Conservation (phyloP, 2,888 invertebrate genomes). For the Scaptomyza cyrtandrae region DNA sequence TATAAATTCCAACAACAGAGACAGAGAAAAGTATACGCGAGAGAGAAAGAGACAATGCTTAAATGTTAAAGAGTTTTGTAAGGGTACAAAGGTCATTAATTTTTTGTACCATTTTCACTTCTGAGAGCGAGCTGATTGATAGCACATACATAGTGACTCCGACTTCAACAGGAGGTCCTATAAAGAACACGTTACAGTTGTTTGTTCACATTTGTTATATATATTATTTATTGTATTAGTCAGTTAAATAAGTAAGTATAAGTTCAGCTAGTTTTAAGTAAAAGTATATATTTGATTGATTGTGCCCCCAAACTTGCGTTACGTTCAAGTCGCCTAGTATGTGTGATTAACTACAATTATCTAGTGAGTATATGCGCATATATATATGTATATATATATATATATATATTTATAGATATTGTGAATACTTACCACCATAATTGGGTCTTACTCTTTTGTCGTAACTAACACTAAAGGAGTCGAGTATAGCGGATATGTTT, state of each 20-base stretch:
- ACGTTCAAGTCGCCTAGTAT: slow-evolving; percentile 57
- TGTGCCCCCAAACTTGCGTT: slow-evolving; percentile 45
- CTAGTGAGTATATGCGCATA: slow-evolving; percentile 9
- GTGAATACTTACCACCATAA: slow-evolving; percentile 94
- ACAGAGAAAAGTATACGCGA: slow-evolving; percentile 49
- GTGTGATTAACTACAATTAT: slow-evolving; percentile 45
- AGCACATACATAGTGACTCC: slow-evolving; percentile 99
- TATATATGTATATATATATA: no score
- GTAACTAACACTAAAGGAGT: slow-evolving; percentile 98
- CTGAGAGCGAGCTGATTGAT: slow-evolving; percentile 98
- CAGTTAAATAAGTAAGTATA: slow-evolving; percentile 8
- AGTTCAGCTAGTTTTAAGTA: slow-evolving; percentile 6
- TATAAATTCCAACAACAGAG: slow-evolving; percentile 62
- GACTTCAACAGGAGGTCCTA: slow-evolving; percentile 98
- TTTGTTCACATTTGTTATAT: slow-evolving; percentile 52
- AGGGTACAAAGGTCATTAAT: slow-evolving; percentile 70
- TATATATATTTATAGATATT: no score
- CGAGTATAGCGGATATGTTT: slow-evolving; percentile 97
- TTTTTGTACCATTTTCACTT: slow-evolving; percentile 97
- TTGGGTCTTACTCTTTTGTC: slow-evolving; percentile 99
- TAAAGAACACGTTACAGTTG: slow-evolving; percentile 83
- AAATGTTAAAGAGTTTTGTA: slow-evolving; percentile 47
- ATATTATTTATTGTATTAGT: slow-evolving; percentile 5
- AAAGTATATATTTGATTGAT: slow-evolving; percentile 8
- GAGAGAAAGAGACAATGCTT: slow-evolving; percentile 65